phyloP scores from a whole-genome alignment of 2,113 vertebrate genomes.

The Periophthalmodon schlosseri region DNA sequence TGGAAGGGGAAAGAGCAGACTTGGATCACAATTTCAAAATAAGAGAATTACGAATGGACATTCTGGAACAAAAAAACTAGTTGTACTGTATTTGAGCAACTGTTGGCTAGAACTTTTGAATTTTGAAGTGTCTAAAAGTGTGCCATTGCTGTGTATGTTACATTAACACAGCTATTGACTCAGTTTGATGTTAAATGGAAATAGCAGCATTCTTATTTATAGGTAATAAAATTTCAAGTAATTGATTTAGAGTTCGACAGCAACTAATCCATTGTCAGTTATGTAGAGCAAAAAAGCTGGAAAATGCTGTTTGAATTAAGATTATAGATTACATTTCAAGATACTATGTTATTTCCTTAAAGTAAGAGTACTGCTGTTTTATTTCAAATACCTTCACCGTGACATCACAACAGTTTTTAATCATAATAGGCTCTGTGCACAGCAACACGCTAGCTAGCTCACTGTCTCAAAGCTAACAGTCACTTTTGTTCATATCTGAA shows the following conservation, averaged over 20 bases:
- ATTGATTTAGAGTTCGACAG: constrained; percentile 14
- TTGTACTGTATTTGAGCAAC: constrained; percentile 36
- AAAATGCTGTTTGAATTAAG: too few species aligned
- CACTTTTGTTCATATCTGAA: too few species aligned
- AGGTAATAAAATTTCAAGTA: neutral
- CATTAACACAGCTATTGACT: constrained; percentile 49
- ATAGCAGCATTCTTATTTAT: constrained; percentile 37
- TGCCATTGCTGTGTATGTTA: constrained; percentile 32
- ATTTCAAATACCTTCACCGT: constrained; percentile 38
- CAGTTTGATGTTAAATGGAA: constrained; percentile 46
- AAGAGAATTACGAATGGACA: neutral
- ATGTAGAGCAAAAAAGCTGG: too few species aligned
- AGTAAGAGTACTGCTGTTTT: constrained; percentile 40
- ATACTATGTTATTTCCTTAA: constrained; percentile 14
- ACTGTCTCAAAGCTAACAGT: too few species aligned
- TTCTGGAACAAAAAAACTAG: constrained; percentile 13
- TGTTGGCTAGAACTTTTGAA: constrained; percentile 39
- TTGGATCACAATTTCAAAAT: constrained; percentile 18
- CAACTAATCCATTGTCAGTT: too few species aligned
- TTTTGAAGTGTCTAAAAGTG: constrained; percentile 31
- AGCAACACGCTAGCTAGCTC: too few species aligned
- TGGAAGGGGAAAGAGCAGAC: constrained; percentile 28
- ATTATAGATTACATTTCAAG: constrained; percentile 22
- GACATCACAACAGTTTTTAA: constrained; percentile 54
- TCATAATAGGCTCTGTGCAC: too few species aligned